Evolutionary conservation across 1,140 invertebrate species (phyloP).

Genomic region (Branchinecta lynchi): DNA sequence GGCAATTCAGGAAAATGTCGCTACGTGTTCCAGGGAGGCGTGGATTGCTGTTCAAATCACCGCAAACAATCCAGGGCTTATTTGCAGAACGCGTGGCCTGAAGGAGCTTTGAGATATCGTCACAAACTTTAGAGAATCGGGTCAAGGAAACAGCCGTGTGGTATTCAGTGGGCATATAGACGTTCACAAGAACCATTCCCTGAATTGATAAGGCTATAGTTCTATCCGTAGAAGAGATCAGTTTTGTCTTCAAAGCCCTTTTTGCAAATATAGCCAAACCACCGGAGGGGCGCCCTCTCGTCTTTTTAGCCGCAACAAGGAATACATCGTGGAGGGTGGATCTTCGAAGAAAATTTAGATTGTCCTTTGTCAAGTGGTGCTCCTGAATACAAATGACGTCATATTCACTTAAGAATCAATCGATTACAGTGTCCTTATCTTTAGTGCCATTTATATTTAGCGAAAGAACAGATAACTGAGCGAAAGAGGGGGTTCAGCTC

Average conservation of each 20-base stretch:
- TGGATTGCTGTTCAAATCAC: neutral
- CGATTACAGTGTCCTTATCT: conserved; percentile 7
- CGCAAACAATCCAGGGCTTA: conserved; percentile 11
- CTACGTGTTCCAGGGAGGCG: conserved; percentile 5
- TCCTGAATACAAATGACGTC: conserved; percentile 7
- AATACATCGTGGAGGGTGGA: conserved; percentile 8
- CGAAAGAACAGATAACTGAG: conserved; percentile 9
- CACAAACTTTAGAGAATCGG: conserved; percentile 11
- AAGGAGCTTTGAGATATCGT: conserved; percentile 11
- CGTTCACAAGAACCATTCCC: conserved; percentile 2
- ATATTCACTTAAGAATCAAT: neutral
- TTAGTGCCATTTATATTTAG: neutral
- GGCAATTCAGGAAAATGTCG: conserved; percentile 7
- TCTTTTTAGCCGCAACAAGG: conserved; percentile 4
- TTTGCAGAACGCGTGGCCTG: neutral
- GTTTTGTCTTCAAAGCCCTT: conserved; percentile 11
- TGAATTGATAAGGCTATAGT: neutral
- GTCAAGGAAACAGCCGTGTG: neutral
- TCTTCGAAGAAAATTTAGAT: conserved; percentile 12
- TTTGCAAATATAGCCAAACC: conserved; percentile 7
- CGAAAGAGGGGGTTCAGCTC: neutral
- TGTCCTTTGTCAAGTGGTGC: conserved; percentile 1
- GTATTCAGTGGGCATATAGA: conserved; percentile 10
- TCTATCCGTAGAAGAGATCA: conserved; percentile 11
- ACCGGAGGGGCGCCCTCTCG: conserved; percentile 7